Base-by-base conservation (phyloP, 2,797 vertebrate species). In the Lepilemur septentrionalis region DNA sequence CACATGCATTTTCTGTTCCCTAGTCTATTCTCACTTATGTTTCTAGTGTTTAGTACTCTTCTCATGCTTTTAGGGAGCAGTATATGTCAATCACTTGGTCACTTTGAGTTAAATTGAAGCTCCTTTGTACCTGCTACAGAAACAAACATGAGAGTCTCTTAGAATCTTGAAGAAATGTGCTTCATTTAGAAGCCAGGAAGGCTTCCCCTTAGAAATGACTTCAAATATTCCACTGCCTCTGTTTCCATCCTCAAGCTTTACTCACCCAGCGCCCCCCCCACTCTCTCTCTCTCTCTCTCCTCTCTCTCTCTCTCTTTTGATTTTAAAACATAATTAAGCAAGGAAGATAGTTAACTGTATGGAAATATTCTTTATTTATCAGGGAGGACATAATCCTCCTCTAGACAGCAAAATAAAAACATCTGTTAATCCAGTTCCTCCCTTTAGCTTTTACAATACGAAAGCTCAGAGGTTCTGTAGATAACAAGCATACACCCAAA, bases 351-450 rank as follows among this genome's bases (percentile, higher is more conserved):
- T 96, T 92, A 93, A 87, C 25, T 30, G 48, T 55, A 55, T 81
- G 63, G 32, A 96, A 96, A 57, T 72, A 61, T 75, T 87, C 81
- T 76, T 73, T 89, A 78, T 79, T 93, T 80, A 86, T 59, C 22
- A 73, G 73, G 79, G 61, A 97, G 81, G 72, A 82, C 28, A 43
- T 86, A 93, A 92, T 94, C 91, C 78, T 93, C 84, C 55, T 93
- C 83, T 50, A 61, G 41, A 50, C 18, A 32, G 23, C 82, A 96
- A 93, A 96, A 75, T 59, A 91, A 81, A 84, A 97, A 72, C 93
- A 95, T 73, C 94, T 96, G 96, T 93, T 97, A 94, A 85, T 93
- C 65, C 67, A 61, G 22, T 30, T 87, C 76, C 41, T 94, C 84
- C 85, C 67, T 93, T 65, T 70, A 61, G 18, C 81, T 93, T 83